Conservation (phyloP, 2,797 vertebrate species). For the Sebastes hubbsi region DNA sequence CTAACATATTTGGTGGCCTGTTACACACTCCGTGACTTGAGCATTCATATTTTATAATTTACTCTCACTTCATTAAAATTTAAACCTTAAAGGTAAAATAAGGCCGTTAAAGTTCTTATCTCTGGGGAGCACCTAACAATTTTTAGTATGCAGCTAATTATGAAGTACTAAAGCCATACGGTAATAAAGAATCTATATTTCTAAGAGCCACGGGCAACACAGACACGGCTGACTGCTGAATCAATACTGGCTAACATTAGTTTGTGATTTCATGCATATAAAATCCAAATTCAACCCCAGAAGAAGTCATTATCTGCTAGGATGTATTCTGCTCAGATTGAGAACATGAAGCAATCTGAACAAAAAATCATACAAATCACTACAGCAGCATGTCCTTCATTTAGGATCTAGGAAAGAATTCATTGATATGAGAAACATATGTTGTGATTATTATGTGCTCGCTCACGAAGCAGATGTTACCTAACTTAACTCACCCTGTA, state of each 20-base stretch:
- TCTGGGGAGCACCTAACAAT: background rate
- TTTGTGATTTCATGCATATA: slow-evolving; percentile 18
- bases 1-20: background rate
- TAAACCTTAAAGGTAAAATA: slow-evolving; percentile 15
- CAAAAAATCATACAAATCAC: slow-evolving; percentile 19
- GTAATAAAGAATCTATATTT: slow-evolving; percentile 8
- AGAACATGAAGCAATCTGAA: slow-evolving; percentile 19
- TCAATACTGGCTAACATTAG: slow-evolving; percentile 4
- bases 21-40: background rate
- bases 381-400: background rate
- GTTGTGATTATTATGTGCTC: background rate
- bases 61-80: slow-evolving; percentile 28
- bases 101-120: slow-evolving; percentile 1
- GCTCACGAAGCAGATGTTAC: background rate
- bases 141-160: background rate
- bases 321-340: slow-evolving; percentile 22
- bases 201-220: slow-evolving; percentile 10
- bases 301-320: slow-evolving; percentile 32
- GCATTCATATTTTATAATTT: slow-evolving; percentile 29
- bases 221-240: background rate
- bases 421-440: background rate
- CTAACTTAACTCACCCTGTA: slow-evolving; percentile 89
- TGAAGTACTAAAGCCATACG: slow-evolving; percentile 5
- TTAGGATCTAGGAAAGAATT: background rate
- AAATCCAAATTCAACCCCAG: slow-evolving; percentile 23